phyloP scores from a whole-genome alignment of 2,888 invertebrate genomes.

The Dryadula phaetusa region DNA sequence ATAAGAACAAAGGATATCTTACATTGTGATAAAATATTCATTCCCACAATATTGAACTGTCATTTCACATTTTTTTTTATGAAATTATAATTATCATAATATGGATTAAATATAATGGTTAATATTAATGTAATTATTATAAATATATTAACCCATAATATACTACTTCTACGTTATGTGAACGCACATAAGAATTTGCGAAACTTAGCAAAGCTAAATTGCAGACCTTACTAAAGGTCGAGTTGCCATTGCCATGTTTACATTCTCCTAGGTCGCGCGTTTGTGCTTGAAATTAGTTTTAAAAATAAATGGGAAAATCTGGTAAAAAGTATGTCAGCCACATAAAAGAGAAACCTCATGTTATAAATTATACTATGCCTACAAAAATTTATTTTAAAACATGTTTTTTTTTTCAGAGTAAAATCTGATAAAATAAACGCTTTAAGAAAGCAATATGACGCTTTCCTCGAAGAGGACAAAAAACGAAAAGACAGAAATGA shows the following conservation, averaged over 20 bases:
- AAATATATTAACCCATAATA: neutral
- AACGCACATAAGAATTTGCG: constrained; percentile 30
- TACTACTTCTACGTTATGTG: constrained; percentile 23
- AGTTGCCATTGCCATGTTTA: constrained; percentile 73
- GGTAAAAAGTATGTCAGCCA: constrained; percentile 64
- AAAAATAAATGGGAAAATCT: constrained; percentile 66
- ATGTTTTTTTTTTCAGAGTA: constrained; percentile 59
- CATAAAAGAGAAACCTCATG: neutral
- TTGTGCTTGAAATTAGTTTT: constrained; percentile 31
- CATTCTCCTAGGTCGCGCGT: constrained; percentile 54
- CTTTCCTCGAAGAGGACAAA: constrained; percentile 76
- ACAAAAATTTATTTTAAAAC: no score
- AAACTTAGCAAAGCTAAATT: constrained; percentile 33
- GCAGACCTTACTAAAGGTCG: constrained; percentile 72
- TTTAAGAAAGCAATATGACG: constrained; percentile 74
- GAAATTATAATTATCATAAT: no score
- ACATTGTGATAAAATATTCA: no score
- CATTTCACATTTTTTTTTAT: no score
- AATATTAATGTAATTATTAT: no score
- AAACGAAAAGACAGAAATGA: constrained; percentile 77
- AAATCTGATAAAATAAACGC: constrained; percentile 71
- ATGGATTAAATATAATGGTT: neutral
- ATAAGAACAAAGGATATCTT: no score
- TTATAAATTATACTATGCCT: constrained; percentile 1
- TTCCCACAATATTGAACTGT: no score